A percentile compares a stretch with the other conserved stretches of the same genome.
Evolutionary conservation across 53 echinoderm and acorn worm genomes (phyloP).

Genomic region (Paelopatides confundens): DNA sequence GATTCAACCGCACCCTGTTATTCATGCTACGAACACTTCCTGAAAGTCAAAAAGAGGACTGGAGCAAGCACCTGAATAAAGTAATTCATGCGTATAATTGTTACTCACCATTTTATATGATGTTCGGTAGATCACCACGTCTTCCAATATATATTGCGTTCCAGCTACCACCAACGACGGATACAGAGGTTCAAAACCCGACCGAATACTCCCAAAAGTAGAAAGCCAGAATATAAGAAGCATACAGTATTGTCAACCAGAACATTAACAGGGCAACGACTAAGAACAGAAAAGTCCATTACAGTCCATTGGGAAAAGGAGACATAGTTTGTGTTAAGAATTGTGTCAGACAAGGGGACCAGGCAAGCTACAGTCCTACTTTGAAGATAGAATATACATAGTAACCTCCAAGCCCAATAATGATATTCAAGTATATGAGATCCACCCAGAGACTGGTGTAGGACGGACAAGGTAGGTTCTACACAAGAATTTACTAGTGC

Average conservation of each 20-base stretch:
- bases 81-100: constrained; percentile 56
- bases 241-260: not conserved
- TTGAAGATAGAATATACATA: constrained; percentile 35
- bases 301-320: constrained; percentile 10
- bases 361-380: constrained; percentile 44
- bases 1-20: not conserved
- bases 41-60: constrained; percentile 28
- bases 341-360: constrained; percentile 26
- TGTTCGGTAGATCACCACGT: constrained; percentile 53
- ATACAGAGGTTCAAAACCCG: not conserved
- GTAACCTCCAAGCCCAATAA: constrained; percentile 35
- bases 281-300: constrained; percentile 7
- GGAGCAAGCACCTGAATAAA: constrained; percentile 14
- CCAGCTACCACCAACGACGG: not conserved
- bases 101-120: constrained; percentile 55
- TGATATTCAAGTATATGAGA: constrained; percentile 51
- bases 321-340: constrained; percentile 63
- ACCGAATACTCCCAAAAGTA: not conserved
- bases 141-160: constrained; percentile 62
- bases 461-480: constrained; percentile 44
- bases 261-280: not conserved
- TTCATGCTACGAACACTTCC: constrained; percentile 30
- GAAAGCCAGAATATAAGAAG: constrained; percentile 6
- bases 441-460: constrained; percentile 58
- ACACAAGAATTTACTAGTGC: constrained; percentile 8